Evolutionary conservation across 2,113 vertebrate species (phyloP).

Genomic region (Petromus typicus): DNA sequence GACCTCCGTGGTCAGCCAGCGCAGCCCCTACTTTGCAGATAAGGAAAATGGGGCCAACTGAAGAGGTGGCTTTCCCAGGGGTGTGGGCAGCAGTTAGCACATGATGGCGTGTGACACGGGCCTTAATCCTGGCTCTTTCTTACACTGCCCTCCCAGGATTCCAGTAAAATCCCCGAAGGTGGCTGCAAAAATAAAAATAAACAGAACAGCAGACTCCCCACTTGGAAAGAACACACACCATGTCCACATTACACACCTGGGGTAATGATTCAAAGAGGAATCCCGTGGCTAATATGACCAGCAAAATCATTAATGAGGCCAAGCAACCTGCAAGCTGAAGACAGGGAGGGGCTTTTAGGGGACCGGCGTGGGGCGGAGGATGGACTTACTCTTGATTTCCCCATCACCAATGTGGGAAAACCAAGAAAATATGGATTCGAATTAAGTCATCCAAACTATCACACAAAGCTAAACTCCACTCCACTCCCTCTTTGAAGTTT

Average conservation of each 20-base stretch:
- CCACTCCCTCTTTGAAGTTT: neutral
- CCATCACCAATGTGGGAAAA: neutral
- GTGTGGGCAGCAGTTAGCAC: neutral
- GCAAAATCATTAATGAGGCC: constrained; percentile 93
- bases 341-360: constrained; percentile 24
- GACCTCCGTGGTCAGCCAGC: neutral
- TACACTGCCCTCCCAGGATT: neutral
- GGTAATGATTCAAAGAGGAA: constrained; percentile 96
- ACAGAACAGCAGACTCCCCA: neutral
- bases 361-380: neutral
- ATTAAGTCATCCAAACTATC: constrained; percentile 24
- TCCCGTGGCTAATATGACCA: constrained; percentile 95
- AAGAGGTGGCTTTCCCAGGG: neutral
- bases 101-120: neutral
- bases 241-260: constrained; percentile 88
- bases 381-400: constrained; percentile 2
- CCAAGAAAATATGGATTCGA: constrained; percentile 16
- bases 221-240: neutral
- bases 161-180: neutral
- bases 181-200: neutral
- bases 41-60: neutral
- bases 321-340: constrained; percentile 94
- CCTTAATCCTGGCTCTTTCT: neutral
- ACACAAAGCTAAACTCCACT: neutral
- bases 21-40: neutral